phyloP scores from a whole-genome alignment of 2,113 vertebrate genomes.

The Scytalopus superciliaris region DNA sequence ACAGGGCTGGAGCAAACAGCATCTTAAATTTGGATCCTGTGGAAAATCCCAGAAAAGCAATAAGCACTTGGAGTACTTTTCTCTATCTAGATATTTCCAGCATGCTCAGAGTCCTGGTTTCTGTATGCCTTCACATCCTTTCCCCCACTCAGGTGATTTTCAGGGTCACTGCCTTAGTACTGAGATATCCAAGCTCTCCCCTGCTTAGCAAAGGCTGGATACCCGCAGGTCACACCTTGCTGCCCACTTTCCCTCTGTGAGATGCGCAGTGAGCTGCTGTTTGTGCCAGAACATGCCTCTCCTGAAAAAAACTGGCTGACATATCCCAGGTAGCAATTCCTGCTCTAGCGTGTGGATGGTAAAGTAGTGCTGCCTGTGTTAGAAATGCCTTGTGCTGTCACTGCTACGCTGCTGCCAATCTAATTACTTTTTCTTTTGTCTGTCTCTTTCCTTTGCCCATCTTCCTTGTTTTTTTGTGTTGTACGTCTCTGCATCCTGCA shows the following conservation, averaged over 20 bases:
- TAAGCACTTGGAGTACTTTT: background rate
- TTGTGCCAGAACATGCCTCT: background rate
- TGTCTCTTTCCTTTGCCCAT: constrained; percentile 55
- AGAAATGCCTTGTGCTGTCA: constrained; percentile 11
- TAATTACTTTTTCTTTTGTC: constrained; percentile 78
- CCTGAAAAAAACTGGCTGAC: background rate
- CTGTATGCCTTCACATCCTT: background rate
- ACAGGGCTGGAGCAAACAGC: constrained; percentile 32
- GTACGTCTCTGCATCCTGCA: constrained; percentile 35
- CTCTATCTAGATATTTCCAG: background rate
- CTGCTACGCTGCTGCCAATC: constrained; percentile 39
- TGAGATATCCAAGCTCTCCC: background rate
- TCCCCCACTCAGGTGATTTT: background rate
- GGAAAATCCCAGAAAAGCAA: constrained; percentile 53
- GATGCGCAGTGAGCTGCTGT: background rate
- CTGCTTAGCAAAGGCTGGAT: background rate
- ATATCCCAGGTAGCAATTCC: background rate
- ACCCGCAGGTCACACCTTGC: background rate
- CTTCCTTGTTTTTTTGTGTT: constrained; percentile 37
- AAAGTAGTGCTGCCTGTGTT: background rate
- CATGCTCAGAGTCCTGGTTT: background rate
- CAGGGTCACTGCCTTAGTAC: background rate
- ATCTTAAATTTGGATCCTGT: constrained; percentile 50
- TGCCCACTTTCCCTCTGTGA: background rate
- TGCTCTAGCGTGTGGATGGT: background rate